Evolutionary conservation across 2,888 invertebrate genomes (phyloP).

Genomic region (Monopis laevigella): DNA sequence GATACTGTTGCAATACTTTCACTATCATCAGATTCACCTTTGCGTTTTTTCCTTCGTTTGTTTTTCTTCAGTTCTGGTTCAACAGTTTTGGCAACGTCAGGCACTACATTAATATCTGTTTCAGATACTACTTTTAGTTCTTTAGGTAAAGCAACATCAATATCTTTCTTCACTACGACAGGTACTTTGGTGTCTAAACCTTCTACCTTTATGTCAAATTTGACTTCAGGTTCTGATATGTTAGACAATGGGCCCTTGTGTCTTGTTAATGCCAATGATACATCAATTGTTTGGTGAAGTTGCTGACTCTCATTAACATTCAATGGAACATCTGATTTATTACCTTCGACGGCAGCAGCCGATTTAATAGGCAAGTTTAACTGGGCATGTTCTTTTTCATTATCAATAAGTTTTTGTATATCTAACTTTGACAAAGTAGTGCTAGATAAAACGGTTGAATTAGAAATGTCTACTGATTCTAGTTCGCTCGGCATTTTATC

Average conservation of each 20-base stretch:
- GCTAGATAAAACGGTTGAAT: background rate
- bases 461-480: too few relatives aligned
- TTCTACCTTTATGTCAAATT: slow-evolving; percentile 38
- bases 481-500: too few relatives aligned
- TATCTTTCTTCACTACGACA: slow-evolving; percentile 41
- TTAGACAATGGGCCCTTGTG: slow-evolving; percentile 24
- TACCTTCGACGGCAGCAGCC: background rate
- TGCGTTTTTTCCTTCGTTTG: slow-evolving; percentile 73
- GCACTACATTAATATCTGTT: slow-evolving; percentile 19
- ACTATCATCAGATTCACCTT: slow-evolving; percentile 41
- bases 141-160: slow-evolving; percentile 41
- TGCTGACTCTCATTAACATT: slow-evolving; percentile 8
- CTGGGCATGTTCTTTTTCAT: background rate
- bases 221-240: slow-evolving; percentile 36
- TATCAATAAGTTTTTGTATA: slow-evolving; percentile 1
- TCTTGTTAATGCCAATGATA: slow-evolving; percentile 43
- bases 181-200: slow-evolving; percentile 31
- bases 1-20: slow-evolving; percentile 30
- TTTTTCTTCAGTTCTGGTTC: slow-evolving; percentile 55
- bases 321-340: background rate
- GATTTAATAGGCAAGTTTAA: background rate
- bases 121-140: slow-evolving; percentile 34
- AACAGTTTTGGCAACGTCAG: slow-evolving; percentile 24
- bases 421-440: background rate
- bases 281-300: slow-evolving; percentile 37